Base-by-base conservation (phyloP, 2,888 invertebrate species). In the Epsilonema sp. region DNA sequence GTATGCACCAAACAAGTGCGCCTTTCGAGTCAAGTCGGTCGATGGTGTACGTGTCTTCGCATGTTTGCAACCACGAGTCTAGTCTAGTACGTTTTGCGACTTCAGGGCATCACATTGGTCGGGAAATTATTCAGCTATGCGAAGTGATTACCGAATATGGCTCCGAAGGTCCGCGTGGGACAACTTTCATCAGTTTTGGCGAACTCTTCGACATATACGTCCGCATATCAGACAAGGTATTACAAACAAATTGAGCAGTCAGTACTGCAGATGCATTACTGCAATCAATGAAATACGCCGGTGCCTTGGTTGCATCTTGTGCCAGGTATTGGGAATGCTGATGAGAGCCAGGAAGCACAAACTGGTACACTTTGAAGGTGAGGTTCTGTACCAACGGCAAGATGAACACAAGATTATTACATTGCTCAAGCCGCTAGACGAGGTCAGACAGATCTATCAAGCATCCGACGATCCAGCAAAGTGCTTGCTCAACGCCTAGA, bases 321-420 rank as follows among this genome's bases (percentile, higher is more conserved):
- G n/a, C n/a, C 83, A 94, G 71, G 77, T 89, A 25, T 94, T 94
- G 3, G 94, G 94, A 1, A 74, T 92, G 52, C 71, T 97, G 43
- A 67, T 94, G 51, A 73, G 94, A 53, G 89, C 90, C 0, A 75
- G 94, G 52, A 89, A 87, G 64, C 81, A 90, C 64, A 80, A 83
- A 47, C 71, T 89, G 44, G 74, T 97, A 4, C 78, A 78, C 54
- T 94, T 97, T 63, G 87, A 90, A 66, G 90, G 90, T 46, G 92
- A 94, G 74, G 83, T 83, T 64, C 70, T 94, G 51, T 94, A 85
- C 65, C 92, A 92, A 75, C 78, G 89, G 65, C 76, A 83, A 49
- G 94, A 97, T 61, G 92, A 97, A 55, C 75, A 87, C 58, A 86
- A 86, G 0, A 78, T 86, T 0, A 78, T 94, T 42, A 80, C 80